These are phyloP conservation scores for Drosophila varians DNA, from an alignment of 1,140 invertebrate species.

Conservation along the genomic window DNA sequence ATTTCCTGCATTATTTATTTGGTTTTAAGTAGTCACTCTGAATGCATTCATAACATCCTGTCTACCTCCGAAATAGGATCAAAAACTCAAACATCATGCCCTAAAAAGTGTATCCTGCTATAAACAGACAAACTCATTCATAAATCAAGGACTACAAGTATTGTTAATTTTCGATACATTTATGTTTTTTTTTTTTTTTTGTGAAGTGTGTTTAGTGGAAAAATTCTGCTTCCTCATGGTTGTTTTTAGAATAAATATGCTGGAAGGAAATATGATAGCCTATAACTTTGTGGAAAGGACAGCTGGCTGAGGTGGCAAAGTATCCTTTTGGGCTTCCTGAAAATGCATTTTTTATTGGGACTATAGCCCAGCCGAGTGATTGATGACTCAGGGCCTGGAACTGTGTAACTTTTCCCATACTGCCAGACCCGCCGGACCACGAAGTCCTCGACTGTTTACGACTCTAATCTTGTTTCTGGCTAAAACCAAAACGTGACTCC, in stretches of 20 bases:
- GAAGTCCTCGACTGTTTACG: slow-evolving; percentile 35
- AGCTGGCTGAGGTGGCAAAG: slow-evolving; percentile 38
- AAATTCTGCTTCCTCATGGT: slow-evolving; percentile 72
- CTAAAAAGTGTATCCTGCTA: slow-evolving; percentile 60
- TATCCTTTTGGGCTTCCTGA: slow-evolving; percentile 37
- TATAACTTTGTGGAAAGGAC: slow-evolving; percentile 38
- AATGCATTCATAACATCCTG: slow-evolving; percentile 43
- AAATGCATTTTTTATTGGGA: slow-evolving; percentile 22
- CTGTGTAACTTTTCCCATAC: background rate
- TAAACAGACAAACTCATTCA: slow-evolving; percentile 63
- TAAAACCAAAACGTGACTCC: slow-evolving; percentile 48
- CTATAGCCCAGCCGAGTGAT: slow-evolving; percentile 5
- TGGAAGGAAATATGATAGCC: slow-evolving; percentile 64
- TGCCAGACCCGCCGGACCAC: slow-evolving; percentile 1
- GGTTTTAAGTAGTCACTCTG: slow-evolving; percentile 64
- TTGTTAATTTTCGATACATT: slow-evolving; percentile 72
- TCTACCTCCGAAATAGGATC: slow-evolving; percentile 4
- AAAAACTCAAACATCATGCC: slow-evolving; percentile 52
- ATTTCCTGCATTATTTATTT: slow-evolving; percentile 73
- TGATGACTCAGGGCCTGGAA: slow-evolving; percentile 30
- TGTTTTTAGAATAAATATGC: slow-evolving; percentile 52
- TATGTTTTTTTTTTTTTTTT: slow-evolving; percentile 20
- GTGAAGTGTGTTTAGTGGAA: slow-evolving; percentile 61
- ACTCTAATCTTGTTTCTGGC: slow-evolving; percentile 45
- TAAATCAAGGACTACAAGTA: slow-evolving; percentile 67